Evolutionary conservation across 2,113 vertebrate species (phyloP), one percentile per base, ranked within the genome.

Genomic region (Petromus typicus): DNA sequence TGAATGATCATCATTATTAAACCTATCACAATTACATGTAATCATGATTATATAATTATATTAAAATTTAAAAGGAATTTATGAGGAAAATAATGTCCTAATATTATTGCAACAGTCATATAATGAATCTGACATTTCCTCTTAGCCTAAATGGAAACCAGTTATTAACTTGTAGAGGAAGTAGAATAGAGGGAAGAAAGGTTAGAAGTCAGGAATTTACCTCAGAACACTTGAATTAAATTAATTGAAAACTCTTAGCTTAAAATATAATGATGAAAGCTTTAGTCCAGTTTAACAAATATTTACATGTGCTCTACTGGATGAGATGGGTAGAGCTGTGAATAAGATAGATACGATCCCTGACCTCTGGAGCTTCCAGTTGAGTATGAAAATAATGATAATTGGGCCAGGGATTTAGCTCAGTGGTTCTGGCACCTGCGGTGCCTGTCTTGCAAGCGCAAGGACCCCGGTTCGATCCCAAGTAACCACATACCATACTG

Each of bases 121-220:
- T 3, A 71, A 23, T 51, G 27, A 94, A 61, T 76, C 23, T 90
- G 66, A 81, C 7, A 48, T 93, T 93, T 89, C 89, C 66, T 92
- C 30, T 25, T 32, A 82, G 18, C 9, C 43, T 92, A 79, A 94
- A 92, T 63, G 54, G 63, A 91, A 94, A 27, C 32, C 22, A 40
- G 43, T 85, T 48, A 37, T 86, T 93, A 83, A 90, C 37, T 94
- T 93, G 45, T 63, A 10, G 73, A 94, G 40, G 45, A 87, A 83
- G 32, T 78, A 40, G 61, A 85, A 90, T 64, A n/a, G n/a, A 78
- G 14, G 54, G 13, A 63, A 86, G 43, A 76, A 92, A 86, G 66
- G 32, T 87, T 93, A 86, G 82, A 95, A 90, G 23, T 78, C 51
- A 86, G 45, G n/a, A 63, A 63, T 57, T 95, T 93, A 57, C 61